Evolutionary conservation across 1,140 invertebrate species (phyloP).

Genomic region (Brachionus paranguensis): DNA sequence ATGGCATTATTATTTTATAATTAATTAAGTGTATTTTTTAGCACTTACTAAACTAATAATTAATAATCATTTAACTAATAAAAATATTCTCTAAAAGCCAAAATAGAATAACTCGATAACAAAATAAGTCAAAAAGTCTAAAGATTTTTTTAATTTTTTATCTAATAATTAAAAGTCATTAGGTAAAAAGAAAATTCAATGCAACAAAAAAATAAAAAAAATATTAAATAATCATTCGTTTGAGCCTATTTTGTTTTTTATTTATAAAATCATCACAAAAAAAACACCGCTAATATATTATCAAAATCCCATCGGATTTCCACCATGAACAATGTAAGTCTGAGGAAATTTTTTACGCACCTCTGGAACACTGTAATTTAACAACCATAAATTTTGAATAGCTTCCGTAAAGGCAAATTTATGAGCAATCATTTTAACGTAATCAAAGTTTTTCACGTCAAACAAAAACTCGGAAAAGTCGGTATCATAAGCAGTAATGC

Average conservation of each 20-base stretch:
- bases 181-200: too few species aligned
- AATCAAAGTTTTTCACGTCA: not conserved
- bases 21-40: too few species aligned
- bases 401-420: conserved; percentile 15
- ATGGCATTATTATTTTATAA: too few species aligned
- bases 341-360: not conserved
- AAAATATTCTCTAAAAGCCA: too few species aligned
- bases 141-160: too few species aligned
- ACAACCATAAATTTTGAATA: conserved; percentile 17
- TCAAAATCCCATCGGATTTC: not conserved
- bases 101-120: too few species aligned
- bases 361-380: not conserved
- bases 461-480: conserved; percentile 25
- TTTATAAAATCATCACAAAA: not conserved
- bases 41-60: too few species aligned
- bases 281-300: not conserved
- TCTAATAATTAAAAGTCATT: too few species aligned
- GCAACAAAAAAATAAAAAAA: too few species aligned
- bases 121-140: too few species aligned
- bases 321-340: conserved; percentile 30
- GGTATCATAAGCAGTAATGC: conserved; percentile 30
- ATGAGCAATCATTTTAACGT: not conserved
- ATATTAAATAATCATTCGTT: too few species aligned
- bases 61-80: too few species aligned
- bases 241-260: not conserved